Percentiles rank a stretch among this genome's conserved stretches.
These are phyloP conservation scores for Imbricaverruca yamaguchii DNA, from an alignment of 2,888 invertebrate species.

Conservation along the genomic window DNA sequence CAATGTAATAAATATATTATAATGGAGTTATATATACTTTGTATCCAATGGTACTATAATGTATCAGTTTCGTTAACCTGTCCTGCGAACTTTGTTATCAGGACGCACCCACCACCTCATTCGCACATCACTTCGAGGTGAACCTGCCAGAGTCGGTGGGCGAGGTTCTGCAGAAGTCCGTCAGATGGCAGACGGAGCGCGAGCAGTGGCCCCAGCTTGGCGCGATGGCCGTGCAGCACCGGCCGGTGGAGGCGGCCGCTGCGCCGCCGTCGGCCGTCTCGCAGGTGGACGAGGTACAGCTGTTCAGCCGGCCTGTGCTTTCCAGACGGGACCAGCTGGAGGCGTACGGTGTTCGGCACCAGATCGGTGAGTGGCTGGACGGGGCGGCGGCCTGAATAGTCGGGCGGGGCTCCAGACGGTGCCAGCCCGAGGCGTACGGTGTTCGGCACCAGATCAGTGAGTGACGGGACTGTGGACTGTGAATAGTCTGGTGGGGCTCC, in stretches of 20 bases:
- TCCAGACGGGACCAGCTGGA: not conserved
- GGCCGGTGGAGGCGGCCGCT: slow-evolving; percentile 22
- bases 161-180: slow-evolving; percentile 25
- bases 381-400: not conserved
- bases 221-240: slow-evolving; percentile 25
- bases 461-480: not conserved
- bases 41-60: too few relatives aligned
- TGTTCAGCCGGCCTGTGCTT: not conserved
- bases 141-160: slow-evolving; percentile 26
- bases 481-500: not conserved
- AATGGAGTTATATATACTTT: too few relatives aligned
- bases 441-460: slow-evolving; percentile 8
- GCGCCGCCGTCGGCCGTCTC: not conserved
- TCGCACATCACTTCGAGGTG: slow-evolving; percentile 29
- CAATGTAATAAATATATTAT: too few relatives aligned
- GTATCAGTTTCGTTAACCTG: too few relatives aligned
- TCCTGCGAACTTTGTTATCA: not conserved
- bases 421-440: not conserved
- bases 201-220: slow-evolving; percentile 28
- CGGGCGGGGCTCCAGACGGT: not conserved
- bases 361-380: not conserved
- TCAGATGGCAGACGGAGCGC: slow-evolving; percentile 27
- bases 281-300: not conserved
- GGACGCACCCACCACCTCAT: slow-evolving; percentile 25
- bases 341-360: not conserved